A percentile compares a stretch with the other conserved stretches of the same genome.
Conservation (phyloP, 2,113 vertebrate genomes). For the Saguinus midas region DNA sequence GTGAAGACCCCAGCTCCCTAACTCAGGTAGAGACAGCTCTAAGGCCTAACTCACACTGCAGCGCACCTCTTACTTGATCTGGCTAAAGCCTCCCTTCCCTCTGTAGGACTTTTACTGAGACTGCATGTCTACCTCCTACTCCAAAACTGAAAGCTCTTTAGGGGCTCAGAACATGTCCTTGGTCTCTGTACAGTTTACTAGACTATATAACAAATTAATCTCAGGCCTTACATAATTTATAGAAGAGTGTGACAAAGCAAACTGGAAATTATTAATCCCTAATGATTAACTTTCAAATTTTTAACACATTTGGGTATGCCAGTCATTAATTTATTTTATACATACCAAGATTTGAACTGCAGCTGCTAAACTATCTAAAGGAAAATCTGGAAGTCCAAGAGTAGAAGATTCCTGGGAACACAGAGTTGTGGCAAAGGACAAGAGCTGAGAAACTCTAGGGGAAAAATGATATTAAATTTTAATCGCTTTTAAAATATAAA, state of each 20-base stretch:
- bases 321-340: slow-evolving; percentile 52
- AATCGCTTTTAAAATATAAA: slow-evolving; percentile 35
- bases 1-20: neutral
- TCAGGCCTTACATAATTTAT: slow-evolving; percentile 25
- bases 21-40: neutral
- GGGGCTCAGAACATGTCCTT: neutral
- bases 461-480: slow-evolving; percentile 31
- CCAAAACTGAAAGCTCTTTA: neutral
- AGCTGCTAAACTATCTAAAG: slow-evolving; percentile 92
- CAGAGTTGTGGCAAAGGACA: slow-evolving; percentile 95
- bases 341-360: slow-evolving; percentile 93
- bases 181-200: neutral
- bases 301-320: neutral
- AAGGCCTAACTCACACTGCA: neutral
- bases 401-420: slow-evolving; percentile 95
- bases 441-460: slow-evolving; percentile 92
- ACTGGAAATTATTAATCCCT: neutral
- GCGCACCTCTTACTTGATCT: neutral
- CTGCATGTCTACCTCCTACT: neutral
- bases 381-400: slow-evolving; percentile 96
- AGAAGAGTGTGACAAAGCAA: slow-evolving; percentile 10
- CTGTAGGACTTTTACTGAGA: neutral
- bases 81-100: neutral
- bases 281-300: neutral
- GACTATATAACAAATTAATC: neutral